Evolutionary conservation across 2,797 vertebrate genomes (phyloP).

Genomic region (Stomatorhinus walkeri): DNA sequence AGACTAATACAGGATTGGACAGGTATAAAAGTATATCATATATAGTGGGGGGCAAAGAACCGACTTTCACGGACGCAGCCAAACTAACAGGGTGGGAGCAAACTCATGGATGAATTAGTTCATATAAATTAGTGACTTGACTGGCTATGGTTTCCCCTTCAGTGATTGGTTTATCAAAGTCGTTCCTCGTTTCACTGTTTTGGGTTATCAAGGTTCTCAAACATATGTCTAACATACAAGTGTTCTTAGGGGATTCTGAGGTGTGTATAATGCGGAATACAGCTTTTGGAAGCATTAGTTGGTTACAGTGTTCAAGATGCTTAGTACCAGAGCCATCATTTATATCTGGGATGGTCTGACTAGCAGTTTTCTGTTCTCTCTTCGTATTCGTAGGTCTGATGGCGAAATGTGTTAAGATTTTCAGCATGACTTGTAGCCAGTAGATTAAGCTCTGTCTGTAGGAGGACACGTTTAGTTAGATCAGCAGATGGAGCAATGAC

Average conservation of each 20-base stretch:
- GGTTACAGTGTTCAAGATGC: neutral
- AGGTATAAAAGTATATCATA: neutral
- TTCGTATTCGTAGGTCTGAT: neutral
- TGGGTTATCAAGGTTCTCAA: neutral
- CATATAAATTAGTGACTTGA: neutral
- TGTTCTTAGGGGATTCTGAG: neutral
- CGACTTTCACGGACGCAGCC: neutral
- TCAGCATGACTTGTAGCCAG: neutral
- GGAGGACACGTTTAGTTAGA: neutral
- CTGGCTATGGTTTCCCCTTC: neutral
- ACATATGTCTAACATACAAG: neutral
- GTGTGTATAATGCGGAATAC: neutral
- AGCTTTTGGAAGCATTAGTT: neutral
- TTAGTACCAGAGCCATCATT: neutral
- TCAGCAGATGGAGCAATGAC: neutral
- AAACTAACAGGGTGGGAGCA: neutral
- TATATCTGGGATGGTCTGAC: neutral
- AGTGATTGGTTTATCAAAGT: neutral
- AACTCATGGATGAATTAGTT: neutral
- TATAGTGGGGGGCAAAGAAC: neutral
- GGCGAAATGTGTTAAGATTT: neutral
- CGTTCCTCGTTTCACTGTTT: neutral
- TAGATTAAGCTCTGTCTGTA: neutral
- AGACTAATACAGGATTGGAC: neutral
- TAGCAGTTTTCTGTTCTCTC: neutral